phyloP scores from a whole-genome alignment of 2,113 vertebrate species.

The Erpornis zantholeuca region DNA sequence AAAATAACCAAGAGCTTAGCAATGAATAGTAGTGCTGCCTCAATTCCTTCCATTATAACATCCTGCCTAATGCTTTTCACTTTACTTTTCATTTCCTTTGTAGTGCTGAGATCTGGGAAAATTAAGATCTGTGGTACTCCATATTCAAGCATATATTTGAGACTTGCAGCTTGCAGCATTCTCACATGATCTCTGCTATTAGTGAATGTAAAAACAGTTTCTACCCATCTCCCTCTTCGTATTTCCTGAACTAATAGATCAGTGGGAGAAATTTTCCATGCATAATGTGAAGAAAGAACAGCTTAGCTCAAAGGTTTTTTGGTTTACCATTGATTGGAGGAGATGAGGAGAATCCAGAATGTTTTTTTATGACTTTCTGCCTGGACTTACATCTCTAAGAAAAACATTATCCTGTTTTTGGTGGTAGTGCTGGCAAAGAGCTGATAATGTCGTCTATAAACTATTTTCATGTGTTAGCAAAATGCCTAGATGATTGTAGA shows the following conservation, averaged over 20 bases:
- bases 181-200: constrained; percentile 25
- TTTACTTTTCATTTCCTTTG: constrained; percentile 53
- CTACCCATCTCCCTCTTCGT: neutral
- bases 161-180: constrained; percentile 27
- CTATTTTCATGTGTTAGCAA: neutral
- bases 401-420: neutral
- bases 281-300: constrained; percentile 9
- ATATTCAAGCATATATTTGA: constrained; percentile 19
- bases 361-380: neutral
- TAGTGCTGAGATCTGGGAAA: constrained; percentile 51
- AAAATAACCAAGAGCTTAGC: constrained; percentile 54
- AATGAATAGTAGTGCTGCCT: constrained; percentile 56
- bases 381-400: neutral
- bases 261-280: constrained; percentile 23
- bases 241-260: constrained; percentile 33
- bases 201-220: constrained; percentile 24
- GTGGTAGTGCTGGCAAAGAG: neutral
- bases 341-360: neutral
- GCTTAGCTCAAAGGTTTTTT: constrained; percentile 17
- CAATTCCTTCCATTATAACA: constrained; percentile 42
- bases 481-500: neutral
- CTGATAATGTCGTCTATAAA: neutral
- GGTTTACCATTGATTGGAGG: neutral
- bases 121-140: constrained; percentile 37
- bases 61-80: constrained; percentile 46